phyloP scores from a whole-genome alignment of 1,140 invertebrate genomes.

The Lucilia cuprina region DNA sequence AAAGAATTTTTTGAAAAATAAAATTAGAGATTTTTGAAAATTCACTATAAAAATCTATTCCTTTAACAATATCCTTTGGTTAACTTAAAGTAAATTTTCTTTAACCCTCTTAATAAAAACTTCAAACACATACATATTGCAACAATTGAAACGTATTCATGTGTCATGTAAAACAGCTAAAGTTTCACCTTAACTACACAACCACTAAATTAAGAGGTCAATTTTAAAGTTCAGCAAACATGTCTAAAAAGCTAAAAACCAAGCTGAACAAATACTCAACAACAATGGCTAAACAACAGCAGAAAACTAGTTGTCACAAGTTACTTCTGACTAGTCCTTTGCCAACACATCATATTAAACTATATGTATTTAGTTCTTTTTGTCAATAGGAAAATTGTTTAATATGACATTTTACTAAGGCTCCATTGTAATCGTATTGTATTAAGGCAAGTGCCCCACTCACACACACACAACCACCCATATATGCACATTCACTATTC shows the following conservation, averaged over 20 bases:
- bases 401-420: neutral
- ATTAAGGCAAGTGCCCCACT: neutral
- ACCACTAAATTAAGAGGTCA: neutral
- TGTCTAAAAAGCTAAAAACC: neutral
- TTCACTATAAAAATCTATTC: no score
- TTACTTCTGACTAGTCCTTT: constrained; percentile 7
- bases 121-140: neutral
- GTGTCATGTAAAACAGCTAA: neutral
- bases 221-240: neutral
- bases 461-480: neutral
- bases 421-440: neutral
- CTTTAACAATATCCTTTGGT: no score
- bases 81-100: neutral
- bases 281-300: neutral
- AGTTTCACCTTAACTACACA: neutral
- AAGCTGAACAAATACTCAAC: no score
- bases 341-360: neutral
- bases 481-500: neutral
- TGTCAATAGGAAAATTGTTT: neutral
- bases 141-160: neutral
- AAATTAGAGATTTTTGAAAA: no score
- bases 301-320: neutral
- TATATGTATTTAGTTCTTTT: neutral
- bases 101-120: neutral
- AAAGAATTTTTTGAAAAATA: no score